Evolutionary conservation across 2,113 vertebrate genomes (phyloP).

Genomic region (Brachirus orientalis): DNA sequence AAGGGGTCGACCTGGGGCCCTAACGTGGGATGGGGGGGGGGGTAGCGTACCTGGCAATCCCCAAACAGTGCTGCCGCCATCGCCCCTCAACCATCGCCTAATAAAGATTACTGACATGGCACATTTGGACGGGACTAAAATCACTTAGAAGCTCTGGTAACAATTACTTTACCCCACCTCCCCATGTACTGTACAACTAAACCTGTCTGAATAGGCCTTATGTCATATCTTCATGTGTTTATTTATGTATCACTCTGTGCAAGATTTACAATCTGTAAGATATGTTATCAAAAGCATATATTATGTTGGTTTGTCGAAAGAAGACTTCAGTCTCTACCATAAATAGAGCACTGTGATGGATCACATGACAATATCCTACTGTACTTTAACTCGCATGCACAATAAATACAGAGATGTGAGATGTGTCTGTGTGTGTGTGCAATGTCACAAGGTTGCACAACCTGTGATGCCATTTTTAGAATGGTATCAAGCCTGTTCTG

Average conservation of each 20-base stretch:
- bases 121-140: too few species aligned
- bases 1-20: too few species aligned
- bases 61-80: too few species aligned
- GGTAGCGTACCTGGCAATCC: too few species aligned
- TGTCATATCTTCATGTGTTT: not conserved
- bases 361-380: conserved; percentile 23
- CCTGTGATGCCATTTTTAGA: conserved; percentile 65
- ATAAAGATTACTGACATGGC: too few species aligned
- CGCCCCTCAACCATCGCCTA: too few species aligned
- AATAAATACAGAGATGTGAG: conserved; percentile 24
- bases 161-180: too few species aligned
- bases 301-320: conserved; percentile 65
- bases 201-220: too few species aligned
- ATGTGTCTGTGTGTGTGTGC: conserved; percentile 2
- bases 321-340: conserved; percentile 33
- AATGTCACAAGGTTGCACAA: conserved; percentile 49
- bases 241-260: not conserved
- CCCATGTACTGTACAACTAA: too few species aligned
- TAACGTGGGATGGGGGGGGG: too few species aligned
- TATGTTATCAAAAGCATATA: conserved; percentile 23
- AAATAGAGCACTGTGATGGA: conserved; percentile 16
- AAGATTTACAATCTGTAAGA: too few species aligned
- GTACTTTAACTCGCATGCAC: conserved; percentile 19
- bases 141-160: too few species aligned
- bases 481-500: conserved; percentile 52